Conservation (phyloP, 1,140 invertebrate genomes). For the Trachymyrmex cornetzi region DNA sequence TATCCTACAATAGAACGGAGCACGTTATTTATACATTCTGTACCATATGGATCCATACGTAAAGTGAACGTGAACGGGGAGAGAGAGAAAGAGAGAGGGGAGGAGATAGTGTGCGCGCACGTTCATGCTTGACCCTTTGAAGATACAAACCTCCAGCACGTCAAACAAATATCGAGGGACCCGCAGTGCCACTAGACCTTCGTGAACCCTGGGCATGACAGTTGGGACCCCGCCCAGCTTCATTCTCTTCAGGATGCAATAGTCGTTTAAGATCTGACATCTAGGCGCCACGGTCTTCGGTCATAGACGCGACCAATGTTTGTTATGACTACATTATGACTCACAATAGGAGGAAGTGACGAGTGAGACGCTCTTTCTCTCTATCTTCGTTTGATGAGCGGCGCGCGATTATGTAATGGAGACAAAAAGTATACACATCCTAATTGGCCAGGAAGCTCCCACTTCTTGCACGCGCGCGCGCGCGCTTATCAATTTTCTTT, state of each 20-base stretch:
- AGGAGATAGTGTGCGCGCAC: constrained; percentile 13
- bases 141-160: constrained; percentile 75
- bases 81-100: not conserved
- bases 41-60: constrained; percentile 73
- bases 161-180: constrained; percentile 72
- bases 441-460: constrained; percentile 23
- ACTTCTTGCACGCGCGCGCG: not conserved
- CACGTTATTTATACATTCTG: constrained; percentile 80
- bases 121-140: constrained; percentile 77
- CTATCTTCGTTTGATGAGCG: not conserved
- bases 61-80: constrained; percentile 4
- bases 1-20: constrained; percentile 77
- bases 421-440: not conserved
- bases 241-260: constrained; percentile 51
- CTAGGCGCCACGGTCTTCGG: constrained; percentile 43
- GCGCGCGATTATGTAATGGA: constrained; percentile 7
- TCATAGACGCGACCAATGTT: constrained; percentile 13
- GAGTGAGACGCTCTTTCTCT: constrained; percentile 23
- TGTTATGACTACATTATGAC: constrained; percentile 61
- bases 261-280: constrained; percentile 71
- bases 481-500: constrained; percentile 5
- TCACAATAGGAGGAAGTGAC: constrained; percentile 50
- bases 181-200: constrained; percentile 4
- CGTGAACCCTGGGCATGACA: constrained; percentile 64
- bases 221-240: constrained; percentile 50